Percentiles rank a stretch among this genome's conserved stretches.
Evolutionary conservation across 92 coral and sea anemone genomes (phyloP).

Genomic region (Siderastrea siderea): DNA sequence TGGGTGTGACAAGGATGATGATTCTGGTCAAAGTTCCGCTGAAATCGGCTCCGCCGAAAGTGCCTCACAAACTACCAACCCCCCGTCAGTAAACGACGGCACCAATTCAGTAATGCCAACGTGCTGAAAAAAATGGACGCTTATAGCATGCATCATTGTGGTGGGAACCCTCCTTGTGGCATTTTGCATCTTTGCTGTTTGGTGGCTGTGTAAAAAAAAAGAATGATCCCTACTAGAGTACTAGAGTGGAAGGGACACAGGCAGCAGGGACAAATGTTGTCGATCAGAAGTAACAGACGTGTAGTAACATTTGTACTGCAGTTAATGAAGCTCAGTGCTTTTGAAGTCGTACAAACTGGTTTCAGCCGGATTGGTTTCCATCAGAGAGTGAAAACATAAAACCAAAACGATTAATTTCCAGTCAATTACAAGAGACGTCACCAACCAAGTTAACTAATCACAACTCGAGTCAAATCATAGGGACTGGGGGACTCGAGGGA

Average conservation of each 20-base stretch:
- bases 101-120: neutral
- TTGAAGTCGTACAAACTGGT: too few relatives aligned
- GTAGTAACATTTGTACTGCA: neutral
- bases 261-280: constrained; percentile 25
- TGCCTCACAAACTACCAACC: neutral
- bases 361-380: too few relatives aligned
- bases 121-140: constrained; percentile 14
- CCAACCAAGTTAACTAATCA: too few relatives aligned
- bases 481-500: too few relatives aligned
- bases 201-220: constrained; percentile 41
- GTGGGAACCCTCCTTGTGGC: constrained; percentile 33
- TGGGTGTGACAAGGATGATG: constrained; percentile 21
- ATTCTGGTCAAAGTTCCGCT: constrained; percentile 36
- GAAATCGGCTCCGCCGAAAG: constrained; percentile 31
- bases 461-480: too few relatives aligned
- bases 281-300: constrained; percentile 29
- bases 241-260: constrained; percentile 14
- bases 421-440: too few relatives aligned
- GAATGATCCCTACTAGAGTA: constrained; percentile 10
- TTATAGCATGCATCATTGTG: constrained; percentile 38
- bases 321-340: too few relatives aligned
- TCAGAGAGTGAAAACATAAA: too few relatives aligned
- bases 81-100: neutral
- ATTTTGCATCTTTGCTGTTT: constrained; percentile 39
- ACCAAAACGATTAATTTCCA: too few relatives aligned